Evolutionary conservation across 1,140 invertebrate genomes (phyloP).

Genomic region (Cydia pomonella): DNA sequence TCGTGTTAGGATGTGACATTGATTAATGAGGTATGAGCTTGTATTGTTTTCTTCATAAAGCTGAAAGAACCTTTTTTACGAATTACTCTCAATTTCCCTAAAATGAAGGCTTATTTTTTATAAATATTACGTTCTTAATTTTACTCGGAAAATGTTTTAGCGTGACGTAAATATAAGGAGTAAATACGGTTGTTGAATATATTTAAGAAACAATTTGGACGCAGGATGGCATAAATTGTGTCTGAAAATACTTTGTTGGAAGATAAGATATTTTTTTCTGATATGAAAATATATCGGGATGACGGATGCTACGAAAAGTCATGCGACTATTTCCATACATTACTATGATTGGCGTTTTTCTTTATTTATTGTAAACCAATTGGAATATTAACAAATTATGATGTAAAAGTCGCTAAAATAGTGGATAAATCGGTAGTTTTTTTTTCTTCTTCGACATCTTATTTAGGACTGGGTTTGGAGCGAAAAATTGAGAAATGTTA

Average conservation of each 20-base stretch:
- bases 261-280: not conserved
- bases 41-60: constrained; percentile 48
- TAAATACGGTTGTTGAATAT: constrained; percentile 13
- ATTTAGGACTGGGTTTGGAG: too few species aligned
- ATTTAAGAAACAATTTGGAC: constrained; percentile 27
- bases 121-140: constrained; percentile 28
- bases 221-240: not conserved
- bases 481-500: too few species aligned
- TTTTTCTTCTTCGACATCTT: too few species aligned
- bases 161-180: constrained; percentile 8
- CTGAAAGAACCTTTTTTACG: constrained; percentile 38
- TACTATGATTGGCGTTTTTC: too few species aligned
- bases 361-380: too few species aligned
- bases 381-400: too few species aligned
- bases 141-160: constrained; percentile 25
- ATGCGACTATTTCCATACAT: too few species aligned
- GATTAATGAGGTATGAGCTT: constrained; percentile 55
- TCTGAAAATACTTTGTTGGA: not conserved
- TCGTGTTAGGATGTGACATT: constrained; percentile 49
- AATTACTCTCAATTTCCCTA: constrained; percentile 32
- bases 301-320: too few species aligned
- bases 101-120: constrained; percentile 34
- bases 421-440: too few species aligned
- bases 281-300: too few species aligned
- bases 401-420: too few species aligned